Base-by-base conservation (phyloP, 2,113 vertebrate genomes). In the Passerina amoena region DNA sequence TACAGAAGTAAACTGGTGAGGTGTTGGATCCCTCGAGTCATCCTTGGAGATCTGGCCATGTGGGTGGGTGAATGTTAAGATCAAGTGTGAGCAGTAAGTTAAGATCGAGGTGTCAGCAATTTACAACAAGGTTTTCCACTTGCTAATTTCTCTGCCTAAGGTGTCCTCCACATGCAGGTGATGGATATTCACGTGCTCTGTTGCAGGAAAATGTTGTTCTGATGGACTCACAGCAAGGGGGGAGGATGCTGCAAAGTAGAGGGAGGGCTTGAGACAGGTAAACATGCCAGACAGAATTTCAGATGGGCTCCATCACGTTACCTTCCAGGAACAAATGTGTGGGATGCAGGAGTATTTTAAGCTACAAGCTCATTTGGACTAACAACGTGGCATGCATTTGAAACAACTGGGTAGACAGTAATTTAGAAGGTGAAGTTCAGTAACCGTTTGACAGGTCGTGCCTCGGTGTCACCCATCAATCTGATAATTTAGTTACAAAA, bases 251-350 rank as follows among this genome's bases (percentile, higher is more conserved):
- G 82, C 33, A 66, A 40, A 70, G 15, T 66, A 12, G 83, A 44
- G 30, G 30, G 28, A 56, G 60, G 35, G 28, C 40, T 88, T 64
- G 71, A 90, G 82, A 42, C 79, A 96, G 94, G 94, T 97, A 92
- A 95, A 92, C 27, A 31, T 95, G 86, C 86, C 92, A 96, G 93
- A 82, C 91, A 3, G 80, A 91, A 42, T 95, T 97, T 96, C 94
- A 90, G 84, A 93, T 96, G 90, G 81, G 81, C 93, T 96, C 61
- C 82, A 86, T 92, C 90, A 47, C 72, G 40, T 96, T 96, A 84
- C 91, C 94, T 97, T 97, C 97, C 94, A 97, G 97, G 98, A 97
- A 96, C 97, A 97, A 98, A 90, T 38, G 92, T 95, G 96, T 97
- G 89, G 97, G 95, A 91, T 65, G 93, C 87, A 78, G 79, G 79